Evolutionary conservation across 2,797 vertebrate species (phyloP).

Genomic region (Sebastes goodei): DNA sequence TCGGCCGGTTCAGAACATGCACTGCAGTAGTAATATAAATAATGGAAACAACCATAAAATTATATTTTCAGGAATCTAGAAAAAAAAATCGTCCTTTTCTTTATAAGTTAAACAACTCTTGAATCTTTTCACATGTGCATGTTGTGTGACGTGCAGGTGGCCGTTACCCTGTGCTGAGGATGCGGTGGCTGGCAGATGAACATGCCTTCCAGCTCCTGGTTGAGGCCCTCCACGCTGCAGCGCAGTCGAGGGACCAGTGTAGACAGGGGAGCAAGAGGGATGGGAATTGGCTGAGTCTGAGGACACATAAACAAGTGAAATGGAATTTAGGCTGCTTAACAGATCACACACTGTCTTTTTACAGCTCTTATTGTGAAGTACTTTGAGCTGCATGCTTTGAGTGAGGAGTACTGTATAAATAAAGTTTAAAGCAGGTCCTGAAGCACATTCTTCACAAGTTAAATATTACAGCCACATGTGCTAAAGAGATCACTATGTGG

Average conservation of each 20-base stretch:
- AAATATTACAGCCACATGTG: background rate
- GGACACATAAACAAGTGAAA: conserved; percentile 32
- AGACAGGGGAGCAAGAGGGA: conserved; percentile 68
- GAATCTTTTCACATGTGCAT: background rate
- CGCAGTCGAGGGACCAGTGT: conserved; percentile 86
- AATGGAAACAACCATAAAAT: background rate
- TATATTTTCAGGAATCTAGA: background rate
- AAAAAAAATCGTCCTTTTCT: background rate
- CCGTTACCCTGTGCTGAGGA: conserved; percentile 85
- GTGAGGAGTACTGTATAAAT: background rate
- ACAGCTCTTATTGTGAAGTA: background rate
- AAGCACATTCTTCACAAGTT: background rate
- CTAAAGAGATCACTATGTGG: background rate
- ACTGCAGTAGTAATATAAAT: background rate
- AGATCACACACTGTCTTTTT: conserved; percentile 6
- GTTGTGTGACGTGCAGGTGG: background rate
- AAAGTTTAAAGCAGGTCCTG: background rate
- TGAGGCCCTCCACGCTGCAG: conserved; percentile 89
- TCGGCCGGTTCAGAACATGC: too few relatives aligned
- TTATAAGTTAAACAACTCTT: background rate
- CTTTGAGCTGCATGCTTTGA: background rate
- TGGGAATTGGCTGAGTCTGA: conserved; percentile 74
- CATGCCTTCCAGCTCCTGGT: conserved; percentile 91
- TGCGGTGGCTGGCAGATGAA: conserved; percentile 87
- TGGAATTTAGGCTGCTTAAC: conserved; percentile 8